Percentiles rank a stretch among this genome's conserved stretches.
These are phyloP conservation scores for Amphipyra tragopoginis DNA, from an alignment of 2,888 invertebrate genomes.

Conservation along the genomic window DNA sequence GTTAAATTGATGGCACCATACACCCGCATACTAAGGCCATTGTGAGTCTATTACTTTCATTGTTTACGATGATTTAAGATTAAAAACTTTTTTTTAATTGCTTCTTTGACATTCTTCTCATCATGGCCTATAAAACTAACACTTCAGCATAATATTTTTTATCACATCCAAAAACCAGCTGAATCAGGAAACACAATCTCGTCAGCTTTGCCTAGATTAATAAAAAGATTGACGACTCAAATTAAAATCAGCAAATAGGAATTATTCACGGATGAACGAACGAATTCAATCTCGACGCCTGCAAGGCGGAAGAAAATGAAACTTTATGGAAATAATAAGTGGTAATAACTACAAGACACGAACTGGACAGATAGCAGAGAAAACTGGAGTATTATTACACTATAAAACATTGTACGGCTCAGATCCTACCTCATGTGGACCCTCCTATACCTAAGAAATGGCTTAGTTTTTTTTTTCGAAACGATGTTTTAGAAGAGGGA, in stretches of 20 bases:
- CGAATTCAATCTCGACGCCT: slow-evolving; percentile 57
- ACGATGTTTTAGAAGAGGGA: too few relatives aligned
- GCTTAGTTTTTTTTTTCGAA: too few relatives aligned
- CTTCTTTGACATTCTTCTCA: too few relatives aligned
- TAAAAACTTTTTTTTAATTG: too few relatives aligned
- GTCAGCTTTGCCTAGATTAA: background rate
- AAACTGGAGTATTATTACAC: background rate
- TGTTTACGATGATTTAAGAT: too few relatives aligned
- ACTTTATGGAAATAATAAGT: slow-evolving; percentile 64
- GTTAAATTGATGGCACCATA: too few relatives aligned
- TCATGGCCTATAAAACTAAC: background rate
- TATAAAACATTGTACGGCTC: too few relatives aligned
- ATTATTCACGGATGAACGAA: slow-evolving; percentile 51
- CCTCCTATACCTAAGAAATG: too few relatives aligned
- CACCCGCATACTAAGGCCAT: too few relatives aligned
- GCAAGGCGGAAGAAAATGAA: slow-evolving; percentile 52
- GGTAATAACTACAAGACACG: slow-evolving; percentile 64
- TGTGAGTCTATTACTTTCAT: too few relatives aligned
- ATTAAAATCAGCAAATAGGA: slow-evolving; percentile 27
- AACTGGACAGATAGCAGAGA: slow-evolving; percentile 39
- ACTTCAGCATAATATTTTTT: background rate
- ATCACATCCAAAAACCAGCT: background rate
- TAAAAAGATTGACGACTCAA: slow-evolving; percentile 11
- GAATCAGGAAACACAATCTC: background rate
- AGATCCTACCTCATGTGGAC: too few relatives aligned